A percentile compares a stretch with the other conserved stretches of the same genome.
Evolutionary conservation across 1,140 invertebrate species (phyloP).

Genomic region (Lasioglossum baleicum): DNA sequence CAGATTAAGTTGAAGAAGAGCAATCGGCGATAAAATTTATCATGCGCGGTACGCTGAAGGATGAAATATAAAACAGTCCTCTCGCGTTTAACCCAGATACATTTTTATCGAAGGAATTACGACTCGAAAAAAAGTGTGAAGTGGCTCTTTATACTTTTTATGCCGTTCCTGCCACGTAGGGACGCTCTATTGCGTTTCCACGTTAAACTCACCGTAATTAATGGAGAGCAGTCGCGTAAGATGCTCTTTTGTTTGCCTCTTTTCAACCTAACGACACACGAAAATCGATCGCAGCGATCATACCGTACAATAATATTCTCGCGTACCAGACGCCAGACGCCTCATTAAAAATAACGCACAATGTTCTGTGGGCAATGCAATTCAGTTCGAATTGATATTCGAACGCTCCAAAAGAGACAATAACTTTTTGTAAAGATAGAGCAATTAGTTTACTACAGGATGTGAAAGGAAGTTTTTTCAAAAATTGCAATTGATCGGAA

Average conservation of each 20-base stretch:
- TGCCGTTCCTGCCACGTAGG: neutral
- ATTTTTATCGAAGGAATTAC: conserved; percentile 46
- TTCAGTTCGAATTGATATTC: too few species aligned
- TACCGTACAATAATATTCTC: neutral
- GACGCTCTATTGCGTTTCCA: conserved; percentile 25
- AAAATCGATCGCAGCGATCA: neutral
- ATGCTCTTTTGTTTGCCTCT: neutral
- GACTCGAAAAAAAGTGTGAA: conserved; percentile 29
- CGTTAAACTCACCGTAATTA: conserved; percentile 35
- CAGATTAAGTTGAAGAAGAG: conserved; percentile 30
- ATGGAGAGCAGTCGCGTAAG: conserved; percentile 5
- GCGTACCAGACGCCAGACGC: neutral
- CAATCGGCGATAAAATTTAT: conserved; percentile 34
- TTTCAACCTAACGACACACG: neutral
- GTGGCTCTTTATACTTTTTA: conserved; percentile 16
- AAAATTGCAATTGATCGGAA: too few species aligned
- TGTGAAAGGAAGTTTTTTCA: too few species aligned
- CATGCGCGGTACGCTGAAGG: conserved; percentile 17
- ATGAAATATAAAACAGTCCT: conserved; percentile 34
- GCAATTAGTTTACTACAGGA: too few species aligned
- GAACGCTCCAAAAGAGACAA: too few species aligned
- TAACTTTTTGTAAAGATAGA: too few species aligned
- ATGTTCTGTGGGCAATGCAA: neutral
- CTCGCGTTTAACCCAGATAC: conserved; percentile 38
- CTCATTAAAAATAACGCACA: neutral